These are phyloP conservation scores for Diachrysia chrysitis DNA, from an alignment of 2,888 invertebrate species.

Conservation along the genomic window DNA sequence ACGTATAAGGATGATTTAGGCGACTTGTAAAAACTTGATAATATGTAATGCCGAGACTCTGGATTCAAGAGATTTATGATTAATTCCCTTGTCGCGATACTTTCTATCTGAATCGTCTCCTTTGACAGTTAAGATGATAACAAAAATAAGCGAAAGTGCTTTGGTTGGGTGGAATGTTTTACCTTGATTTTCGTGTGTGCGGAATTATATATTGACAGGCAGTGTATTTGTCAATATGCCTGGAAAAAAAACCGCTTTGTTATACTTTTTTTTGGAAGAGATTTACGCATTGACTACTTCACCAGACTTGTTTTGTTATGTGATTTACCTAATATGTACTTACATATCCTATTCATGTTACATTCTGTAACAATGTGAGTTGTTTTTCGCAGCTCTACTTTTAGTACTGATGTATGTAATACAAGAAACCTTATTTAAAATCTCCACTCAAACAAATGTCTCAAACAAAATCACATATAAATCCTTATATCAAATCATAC, in stretches of 20 bases:
- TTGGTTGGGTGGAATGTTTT: not conserved
- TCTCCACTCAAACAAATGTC: not conserved
- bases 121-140: conserved; percentile 46
- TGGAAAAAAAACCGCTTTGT: too few relatives aligned
- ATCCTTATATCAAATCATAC: conserved; percentile 14
- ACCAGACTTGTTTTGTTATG: too few relatives aligned
- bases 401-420: not conserved
- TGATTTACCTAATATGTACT: too few relatives aligned
- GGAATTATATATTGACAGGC: not conserved
- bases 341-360: too few relatives aligned
- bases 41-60: conserved; percentile 63
- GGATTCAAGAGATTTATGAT: conserved; percentile 61
- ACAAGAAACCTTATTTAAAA: too few relatives aligned
- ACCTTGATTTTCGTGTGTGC: not conserved
- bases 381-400: too few relatives aligned
- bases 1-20: conserved; percentile 83
- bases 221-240: not conserved
- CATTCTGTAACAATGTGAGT: too few relatives aligned
- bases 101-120: conserved; percentile 45
- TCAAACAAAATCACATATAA: conserved; percentile 13
- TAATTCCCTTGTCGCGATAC: conserved; percentile 58
- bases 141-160: conserved; percentile 27
- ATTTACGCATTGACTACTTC: too few relatives aligned
- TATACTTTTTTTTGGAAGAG: too few relatives aligned
- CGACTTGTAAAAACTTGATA: conserved; percentile 78